Conservation (phyloP, 2,888 invertebrate species). For the Sminthurides aquaticus region DNA sequence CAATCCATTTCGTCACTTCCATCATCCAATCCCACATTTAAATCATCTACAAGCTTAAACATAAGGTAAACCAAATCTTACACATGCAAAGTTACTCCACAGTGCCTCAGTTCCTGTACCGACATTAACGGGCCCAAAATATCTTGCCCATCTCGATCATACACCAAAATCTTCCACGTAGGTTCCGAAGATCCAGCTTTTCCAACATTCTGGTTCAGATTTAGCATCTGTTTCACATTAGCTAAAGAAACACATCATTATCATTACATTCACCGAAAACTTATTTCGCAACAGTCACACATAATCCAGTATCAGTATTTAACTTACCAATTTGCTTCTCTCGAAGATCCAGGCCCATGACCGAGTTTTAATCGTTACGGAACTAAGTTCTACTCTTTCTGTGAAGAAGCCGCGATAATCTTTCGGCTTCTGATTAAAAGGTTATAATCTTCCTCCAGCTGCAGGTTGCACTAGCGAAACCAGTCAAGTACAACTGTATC, state of each 20-base stretch:
- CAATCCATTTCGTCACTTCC: conserved; percentile 8
- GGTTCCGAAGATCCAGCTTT: conserved; percentile 75
- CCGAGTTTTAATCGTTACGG: too few species aligned
- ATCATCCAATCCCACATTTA: too few species aligned
- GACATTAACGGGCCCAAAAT: conserved; percentile 95
- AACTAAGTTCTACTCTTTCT: too few species aligned
- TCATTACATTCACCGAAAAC: too few species aligned
- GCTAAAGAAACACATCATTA: too few species aligned
- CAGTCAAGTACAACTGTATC: too few species aligned
- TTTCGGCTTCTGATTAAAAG: too few species aligned
- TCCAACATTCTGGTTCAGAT: conserved; percentile 60
- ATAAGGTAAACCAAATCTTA: conserved; percentile 52
- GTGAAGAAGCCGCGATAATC: too few species aligned
- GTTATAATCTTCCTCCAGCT: too few species aligned
- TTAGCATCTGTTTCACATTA: conserved; percentile 91
- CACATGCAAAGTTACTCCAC: conserved; percentile 97
- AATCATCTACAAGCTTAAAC: not conserved
- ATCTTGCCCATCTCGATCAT: conserved; percentile 89
- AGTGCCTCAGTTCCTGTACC: conserved; percentile 86
- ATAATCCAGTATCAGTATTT: too few species aligned
- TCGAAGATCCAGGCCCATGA: conserved; percentile 21
- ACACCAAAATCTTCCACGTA: conserved; percentile 92
- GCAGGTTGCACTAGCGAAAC: too few species aligned
- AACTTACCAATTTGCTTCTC: conserved; percentile 25
- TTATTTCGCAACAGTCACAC: too few species aligned